phyloP scores from a whole-genome alignment of 2,113 vertebrate genomes.

The Rhineura floridana region DNA sequence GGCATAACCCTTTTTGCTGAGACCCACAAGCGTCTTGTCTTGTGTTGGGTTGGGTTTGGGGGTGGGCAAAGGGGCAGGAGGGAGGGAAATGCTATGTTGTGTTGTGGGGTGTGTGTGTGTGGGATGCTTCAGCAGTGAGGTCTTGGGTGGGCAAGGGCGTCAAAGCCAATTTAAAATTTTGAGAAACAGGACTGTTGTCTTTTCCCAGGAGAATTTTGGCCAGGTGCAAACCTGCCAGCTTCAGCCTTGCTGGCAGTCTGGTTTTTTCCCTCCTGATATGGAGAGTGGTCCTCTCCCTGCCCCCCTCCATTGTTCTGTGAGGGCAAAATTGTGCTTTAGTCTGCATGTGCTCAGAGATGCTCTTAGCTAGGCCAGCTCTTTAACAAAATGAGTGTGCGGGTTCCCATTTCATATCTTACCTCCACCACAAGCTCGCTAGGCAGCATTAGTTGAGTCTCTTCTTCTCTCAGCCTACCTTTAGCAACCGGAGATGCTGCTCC shows the following conservation, averaged over 20 bases:
- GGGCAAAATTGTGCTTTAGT: neutral
- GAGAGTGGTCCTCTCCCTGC: too few species aligned
- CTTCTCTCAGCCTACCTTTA: neutral
- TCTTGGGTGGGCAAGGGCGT: neutral
- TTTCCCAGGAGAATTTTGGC: neutral
- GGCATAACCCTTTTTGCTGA: accelerated
- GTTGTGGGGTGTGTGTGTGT: neutral
- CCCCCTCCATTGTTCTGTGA: neutral
- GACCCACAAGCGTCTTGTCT: neutral
- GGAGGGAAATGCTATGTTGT: neutral
- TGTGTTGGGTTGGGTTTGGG: neutral
- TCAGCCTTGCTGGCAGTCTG: neutral
- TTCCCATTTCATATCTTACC: neutral
- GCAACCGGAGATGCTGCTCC: too few species aligned
- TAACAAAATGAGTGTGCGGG: neutral
- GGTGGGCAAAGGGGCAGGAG: neutral
- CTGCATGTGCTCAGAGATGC: neutral
- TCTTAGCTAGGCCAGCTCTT: too few species aligned
- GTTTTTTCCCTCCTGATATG: too few species aligned
- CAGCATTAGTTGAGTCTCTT: neutral
- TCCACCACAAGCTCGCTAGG: neutral
- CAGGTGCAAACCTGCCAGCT: too few species aligned
- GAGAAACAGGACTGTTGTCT: neutral
- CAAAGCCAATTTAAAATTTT: neutral
- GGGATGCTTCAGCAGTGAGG: conserved; percentile 27